phyloP scores from a whole-genome alignment of 2,797 vertebrate species.

The Oreortyx pictus region DNA sequence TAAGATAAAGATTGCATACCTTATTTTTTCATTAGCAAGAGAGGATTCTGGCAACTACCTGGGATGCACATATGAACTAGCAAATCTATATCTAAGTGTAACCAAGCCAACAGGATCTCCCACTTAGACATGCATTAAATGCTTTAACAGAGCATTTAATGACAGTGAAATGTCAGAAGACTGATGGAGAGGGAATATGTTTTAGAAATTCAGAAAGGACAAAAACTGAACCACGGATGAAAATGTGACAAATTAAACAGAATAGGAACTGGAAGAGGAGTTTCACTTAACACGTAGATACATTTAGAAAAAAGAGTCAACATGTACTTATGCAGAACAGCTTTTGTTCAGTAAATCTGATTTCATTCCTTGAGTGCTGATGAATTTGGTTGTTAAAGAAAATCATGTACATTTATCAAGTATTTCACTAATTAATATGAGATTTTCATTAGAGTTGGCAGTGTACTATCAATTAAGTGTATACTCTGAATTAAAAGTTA shows the following conservation, averaged over 20 bases:
- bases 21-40: background rate
- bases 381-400: background rate
- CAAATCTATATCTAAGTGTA: background rate
- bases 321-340: background rate
- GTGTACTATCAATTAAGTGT: background rate
- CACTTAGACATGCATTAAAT: background rate
- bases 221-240: background rate
- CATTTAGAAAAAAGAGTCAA: background rate
- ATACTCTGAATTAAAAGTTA: slow-evolving; percentile 32
- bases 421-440: slow-evolving; percentile 41
- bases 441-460: slow-evolving; percentile 44
- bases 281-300: background rate
- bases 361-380: background rate
- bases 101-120: background rate
- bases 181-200: background rate
- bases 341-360: background rate
- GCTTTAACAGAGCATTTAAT: background rate
- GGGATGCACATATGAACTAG: background rate
- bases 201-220: background rate
- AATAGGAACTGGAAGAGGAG: background rate
- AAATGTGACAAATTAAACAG: background rate
- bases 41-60: background rate
- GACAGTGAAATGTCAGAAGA: background rate
- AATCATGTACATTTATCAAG: slow-evolving; percentile 29
- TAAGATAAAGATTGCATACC: background rate